phyloP scores from a whole-genome alignment of 2,797 vertebrate species.

The Sebastes kiyomatsui region DNA sequence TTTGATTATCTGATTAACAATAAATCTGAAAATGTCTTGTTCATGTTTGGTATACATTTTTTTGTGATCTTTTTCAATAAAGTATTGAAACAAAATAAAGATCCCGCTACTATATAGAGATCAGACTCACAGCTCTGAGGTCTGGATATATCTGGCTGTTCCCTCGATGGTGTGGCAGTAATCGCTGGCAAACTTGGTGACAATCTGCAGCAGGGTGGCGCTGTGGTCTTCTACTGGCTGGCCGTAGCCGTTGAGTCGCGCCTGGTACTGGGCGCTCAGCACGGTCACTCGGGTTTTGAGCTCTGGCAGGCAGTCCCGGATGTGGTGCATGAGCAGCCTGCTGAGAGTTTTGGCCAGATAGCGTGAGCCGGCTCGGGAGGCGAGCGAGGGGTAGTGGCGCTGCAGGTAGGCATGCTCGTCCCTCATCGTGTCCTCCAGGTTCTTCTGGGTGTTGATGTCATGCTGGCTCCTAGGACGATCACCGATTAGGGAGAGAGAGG shows the following conservation, averaged over 20 bases:
- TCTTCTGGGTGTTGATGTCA: slow-evolving; percentile 86
- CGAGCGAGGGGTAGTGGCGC: slow-evolving; percentile 85
- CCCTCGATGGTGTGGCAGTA: slow-evolving; percentile 90
- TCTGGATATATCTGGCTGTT: slow-evolving; percentile 86
- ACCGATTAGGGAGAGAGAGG: not conserved
- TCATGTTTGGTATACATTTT: no score
- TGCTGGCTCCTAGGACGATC: slow-evolving; percentile 82
- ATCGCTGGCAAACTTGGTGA: slow-evolving; percentile 88
- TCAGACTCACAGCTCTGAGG: slow-evolving; percentile 85
- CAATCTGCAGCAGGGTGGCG: slow-evolving; percentile 88
- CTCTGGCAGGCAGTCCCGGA: slow-evolving; percentile 87
- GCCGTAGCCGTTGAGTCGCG: slow-evolving; percentile 83
- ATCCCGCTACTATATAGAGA: not conserved
- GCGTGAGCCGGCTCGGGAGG: slow-evolving; percentile 81
- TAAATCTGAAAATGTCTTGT: no score
- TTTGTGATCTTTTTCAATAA: no score
- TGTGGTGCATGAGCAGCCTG: slow-evolving; percentile 88
- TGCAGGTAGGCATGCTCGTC: slow-evolving; percentile 87
- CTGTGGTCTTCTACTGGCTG: slow-evolving; percentile 87
- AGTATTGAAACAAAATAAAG: no score
- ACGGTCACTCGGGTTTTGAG: slow-evolving; percentile 85
- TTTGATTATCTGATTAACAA: no score
- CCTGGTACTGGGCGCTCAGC: slow-evolving; percentile 84
- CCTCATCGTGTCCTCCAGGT: slow-evolving; percentile 72
- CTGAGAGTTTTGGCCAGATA: slow-evolving; percentile 86